phyloP scores from a whole-genome alignment of 2,888 invertebrate species.

The Cephus rjabovi region DNA sequence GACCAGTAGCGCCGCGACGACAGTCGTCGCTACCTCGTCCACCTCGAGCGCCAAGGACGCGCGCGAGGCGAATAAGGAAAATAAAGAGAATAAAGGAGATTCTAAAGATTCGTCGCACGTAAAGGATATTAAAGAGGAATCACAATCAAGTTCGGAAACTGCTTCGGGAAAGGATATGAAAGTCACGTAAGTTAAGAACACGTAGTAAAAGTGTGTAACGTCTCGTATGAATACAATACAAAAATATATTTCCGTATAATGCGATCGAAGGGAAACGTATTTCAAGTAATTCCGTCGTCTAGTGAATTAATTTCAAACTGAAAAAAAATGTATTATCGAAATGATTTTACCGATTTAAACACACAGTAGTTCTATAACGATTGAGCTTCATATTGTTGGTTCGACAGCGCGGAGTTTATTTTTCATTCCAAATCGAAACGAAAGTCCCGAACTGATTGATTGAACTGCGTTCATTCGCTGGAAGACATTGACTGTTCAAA shows the following conservation, averaged over 20 bases:
- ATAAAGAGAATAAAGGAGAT: constrained; percentile 72
- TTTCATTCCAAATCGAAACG: constrained; percentile 31
- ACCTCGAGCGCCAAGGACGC: constrained; percentile 54
- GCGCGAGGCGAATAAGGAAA: constrained; percentile 71
- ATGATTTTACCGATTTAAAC: constrained; percentile 18
- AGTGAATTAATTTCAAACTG: constrained; percentile 16
- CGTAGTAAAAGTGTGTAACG: neutral
- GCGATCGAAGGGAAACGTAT: neutral
- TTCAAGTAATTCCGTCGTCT: constrained; percentile 8
- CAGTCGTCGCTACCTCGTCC: constrained; percentile 39
- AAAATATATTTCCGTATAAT: neutral
- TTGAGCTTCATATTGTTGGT: neutral
- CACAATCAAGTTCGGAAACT: constrained; percentile 49
- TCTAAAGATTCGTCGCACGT: constrained; percentile 64
- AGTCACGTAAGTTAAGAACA: constrained; percentile 44
- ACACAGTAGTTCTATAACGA: neutral
- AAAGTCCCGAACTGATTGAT: constrained; percentile 47
- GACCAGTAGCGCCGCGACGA: constrained; percentile 47
- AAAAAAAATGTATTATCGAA: constrained; percentile 19
- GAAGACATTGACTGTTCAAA: constrained; percentile 53
- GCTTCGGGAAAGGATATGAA: constrained; percentile 51
- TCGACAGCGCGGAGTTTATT: neutral
- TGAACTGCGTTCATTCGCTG: constrained; percentile 46
- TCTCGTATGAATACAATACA: neutral
- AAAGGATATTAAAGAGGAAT: constrained; percentile 56